phyloP scores from a whole-genome alignment of 2,113 vertebrate species.

The Erythrolamprus reginae region DNA sequence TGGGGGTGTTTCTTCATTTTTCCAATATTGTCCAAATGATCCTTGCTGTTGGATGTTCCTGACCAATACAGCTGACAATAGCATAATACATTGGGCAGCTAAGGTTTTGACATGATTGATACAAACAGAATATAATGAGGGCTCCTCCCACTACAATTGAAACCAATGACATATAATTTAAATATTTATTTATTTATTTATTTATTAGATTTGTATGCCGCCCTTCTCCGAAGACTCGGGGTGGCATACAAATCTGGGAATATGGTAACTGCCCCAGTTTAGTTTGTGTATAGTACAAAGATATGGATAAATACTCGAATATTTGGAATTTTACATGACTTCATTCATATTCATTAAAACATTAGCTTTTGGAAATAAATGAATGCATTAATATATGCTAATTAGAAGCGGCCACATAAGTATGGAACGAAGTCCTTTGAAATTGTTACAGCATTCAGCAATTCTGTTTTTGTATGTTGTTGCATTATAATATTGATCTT shows the following conservation, averaged over 20 bases:
- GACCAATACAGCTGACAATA: background rate
- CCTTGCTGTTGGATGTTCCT: background rate
- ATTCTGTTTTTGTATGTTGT: background rate
- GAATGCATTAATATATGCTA: background rate
- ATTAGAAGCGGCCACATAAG: no score
- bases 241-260: no score
- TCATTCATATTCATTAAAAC: background rate
- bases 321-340: background rate
- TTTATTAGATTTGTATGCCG: no score
- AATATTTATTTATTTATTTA: no score
- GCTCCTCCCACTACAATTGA: background rate
- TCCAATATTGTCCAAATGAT: no score
- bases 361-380: background rate
- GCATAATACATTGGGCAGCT: background rate
- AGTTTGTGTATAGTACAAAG: background rate
- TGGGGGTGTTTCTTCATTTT: no score
- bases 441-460: background rate
- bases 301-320: background rate
- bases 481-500: background rate
- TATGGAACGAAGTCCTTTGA: background rate
- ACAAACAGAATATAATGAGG: background rate
- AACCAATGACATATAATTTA: background rate
- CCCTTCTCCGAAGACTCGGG: no score
- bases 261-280: background rate
- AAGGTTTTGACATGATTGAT: background rate